Evolutionary conservation across 2,797 vertebrate genomes (phyloP), one percentile per base, ranked within the genome.

Genomic region (Acrocephalus scirpaceus): DNA sequence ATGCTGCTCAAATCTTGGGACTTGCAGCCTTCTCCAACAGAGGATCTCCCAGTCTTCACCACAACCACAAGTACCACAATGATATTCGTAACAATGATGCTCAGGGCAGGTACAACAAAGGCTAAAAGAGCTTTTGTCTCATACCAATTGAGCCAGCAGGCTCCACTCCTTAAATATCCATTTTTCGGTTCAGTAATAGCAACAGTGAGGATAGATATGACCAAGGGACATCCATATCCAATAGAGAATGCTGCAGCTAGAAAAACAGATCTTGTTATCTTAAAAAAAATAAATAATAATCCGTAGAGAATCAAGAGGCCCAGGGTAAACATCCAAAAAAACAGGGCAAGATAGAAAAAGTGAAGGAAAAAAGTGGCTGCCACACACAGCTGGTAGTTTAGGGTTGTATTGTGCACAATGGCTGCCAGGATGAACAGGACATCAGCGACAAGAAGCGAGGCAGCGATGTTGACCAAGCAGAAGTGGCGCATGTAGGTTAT

Each of bases 261-360:
- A 95, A 98, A 96, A 2, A 29, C n/a, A 29, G 90, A 86, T 48
- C 94, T 98, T 44, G 95, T 90, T 86, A 98, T 94, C 87, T 98
- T 96, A 23, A 93, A 96, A 74, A 98, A 98, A 86, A 98, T 62
- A 0, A 98, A 82, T 38, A 98, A 36, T 40, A 98, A 95, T 20
- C 97, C 97, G 60, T 98, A 98, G 27, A 98, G 93, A 65, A 98
- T 98, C 61, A 98, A 96, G 38, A 98, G 95, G 2, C 97, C 97
- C 32, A 97, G 87, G 29, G 97, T 88, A 26, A 98, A 78, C 98
- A 98, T 98, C 98, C 98, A 98, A 88, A 98, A 98, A 94, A 98
- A 98, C 74, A 98, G 66, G 47, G 96, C 92, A 62, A 98, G 97
- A 72, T 98, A 98, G 88, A 98, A 98, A 78, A 97, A 98, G 69